Evolutionary conservation across 2,888 invertebrate species (phyloP), one percentile per base, ranked within the genome.

Genomic region (Eucriotettix oculatus): DNA sequence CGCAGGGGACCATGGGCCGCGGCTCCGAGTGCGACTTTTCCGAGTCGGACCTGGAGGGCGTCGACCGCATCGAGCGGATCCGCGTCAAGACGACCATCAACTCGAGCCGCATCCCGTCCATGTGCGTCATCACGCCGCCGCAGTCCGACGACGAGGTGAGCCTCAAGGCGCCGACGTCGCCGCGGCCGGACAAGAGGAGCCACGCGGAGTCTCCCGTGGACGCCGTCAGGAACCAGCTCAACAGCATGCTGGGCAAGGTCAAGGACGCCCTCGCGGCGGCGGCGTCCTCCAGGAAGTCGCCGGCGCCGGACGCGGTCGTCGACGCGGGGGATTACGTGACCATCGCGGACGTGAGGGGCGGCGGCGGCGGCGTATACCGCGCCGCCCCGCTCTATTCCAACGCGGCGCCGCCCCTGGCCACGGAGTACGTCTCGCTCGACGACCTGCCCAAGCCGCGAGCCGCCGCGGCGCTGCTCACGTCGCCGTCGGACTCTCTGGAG

Each of bases 101-200:
- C 69, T 87, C 88, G 58, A 88, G 88, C 66, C 80, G 92, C 66
- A 93, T 93, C 69, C 93, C 93, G 1, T 91, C 92, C 9, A 88
- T 93, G 86, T 93, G 92, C 73, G 90, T 90, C 3, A 90, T 92
- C 57, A 92, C 92, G 16, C 91, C 92, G 9, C 85, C 86, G 0
- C 86, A 87, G 63, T 91, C 90, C 64, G 92, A 92, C 67, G 92
- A 92, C 68, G 92, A 92, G 71, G 84, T 83, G 65, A 78, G 81
- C 42, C 56, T 58, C 14, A 55, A 57, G 48, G 14, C 48, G 48
- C 48, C 14, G 48, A 48, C 14, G 2, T n/a, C 48, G 12, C 48
- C 48, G 14, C 12, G 14, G 14, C 56, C 56, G 16, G 61, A 61
- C 7, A 61, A 56, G 52, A 58, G 58, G 40, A 41, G 55, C 10